Evolutionary conservation across 2,888 invertebrate genomes (phyloP).

Genomic region (Thereva nobilitata): DNA sequence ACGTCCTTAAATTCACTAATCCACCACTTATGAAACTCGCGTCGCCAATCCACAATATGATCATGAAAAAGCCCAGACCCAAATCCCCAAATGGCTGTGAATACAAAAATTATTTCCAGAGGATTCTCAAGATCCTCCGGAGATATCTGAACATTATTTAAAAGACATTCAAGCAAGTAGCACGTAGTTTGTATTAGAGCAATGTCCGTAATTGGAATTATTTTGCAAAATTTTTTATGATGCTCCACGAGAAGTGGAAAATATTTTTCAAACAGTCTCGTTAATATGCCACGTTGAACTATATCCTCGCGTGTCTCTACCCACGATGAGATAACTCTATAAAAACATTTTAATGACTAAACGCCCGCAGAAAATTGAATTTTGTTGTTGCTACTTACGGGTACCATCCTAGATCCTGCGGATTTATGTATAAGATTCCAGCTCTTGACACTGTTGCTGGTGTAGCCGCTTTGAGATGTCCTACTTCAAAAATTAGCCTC

Average conservation of each 20-base stretch:
- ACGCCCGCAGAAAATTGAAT: not conserved
- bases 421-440: constrained; percentile 92
- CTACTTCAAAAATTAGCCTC: constrained; percentile 91
- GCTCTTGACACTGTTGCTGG: constrained; percentile 95
- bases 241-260: constrained; percentile 82
- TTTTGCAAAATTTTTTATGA: constrained; percentile 75
- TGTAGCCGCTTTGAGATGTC: constrained; percentile 86
- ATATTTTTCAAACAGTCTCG: constrained; percentile 91
- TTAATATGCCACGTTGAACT: constrained; percentile 77
- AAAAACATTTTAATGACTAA: not conserved
- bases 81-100: constrained; percentile 90
- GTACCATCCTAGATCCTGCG: constrained; percentile 93
- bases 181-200: constrained; percentile 88
- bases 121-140: constrained; percentile 90
- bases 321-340: constrained; percentile 71
- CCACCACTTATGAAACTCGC: constrained; percentile 96
- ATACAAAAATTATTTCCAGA: constrained; percentile 90
- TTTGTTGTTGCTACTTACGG: constrained; percentile 90
- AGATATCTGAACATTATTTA: constrained; percentile 80
- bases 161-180: constrained; percentile 80
- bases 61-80: constrained; percentile 91
- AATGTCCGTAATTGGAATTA: constrained; percentile 88
- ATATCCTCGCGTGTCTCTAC: constrained; percentile 75
- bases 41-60: constrained; percentile 86
- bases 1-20: constrained; percentile 87